Base-by-base conservation (phyloP, 2,113 vertebrate genomes). In the Odontophorus gujanensis region DNA sequence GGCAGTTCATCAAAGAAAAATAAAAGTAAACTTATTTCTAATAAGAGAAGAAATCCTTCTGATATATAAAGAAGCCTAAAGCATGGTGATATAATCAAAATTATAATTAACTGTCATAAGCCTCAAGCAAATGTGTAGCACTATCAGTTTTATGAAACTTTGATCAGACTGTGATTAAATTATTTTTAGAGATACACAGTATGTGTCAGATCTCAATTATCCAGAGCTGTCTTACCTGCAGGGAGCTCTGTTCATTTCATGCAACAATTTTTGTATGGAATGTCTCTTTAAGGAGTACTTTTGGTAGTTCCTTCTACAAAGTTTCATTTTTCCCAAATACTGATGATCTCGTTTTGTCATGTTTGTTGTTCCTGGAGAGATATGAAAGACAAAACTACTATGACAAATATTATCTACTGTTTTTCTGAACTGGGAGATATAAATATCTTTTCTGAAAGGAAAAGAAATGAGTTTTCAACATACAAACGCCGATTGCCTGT, bases 21-120 rank as follows among this genome's bases (percentile, higher is more conserved):
- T 85, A 94, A 94, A 83, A 81, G 26, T 77, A 94, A 93, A 74
- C 78, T 94, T 86, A 76, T 59, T 95, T 86, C 90, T 89, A 87
- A 71, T 93, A 94, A 93, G 50, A 90, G 17, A 17, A 61, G 28
- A 32, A 68, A 89, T 85, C n/a, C 34, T 95, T 94, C 50, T 92
- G 74, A 96, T 58, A 91, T 86, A 79, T 66, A 95, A 95, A 85
- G 36, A 62, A 93, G 51, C 75, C 74, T 89, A 93, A 93, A 95
- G 58, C 82, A 91, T 38, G 71, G 59, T 82, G 62, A n/a, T 81
- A 82, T 91, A 93, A 95, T 95, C 92, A 94, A 96, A 97, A 95
- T 93, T 91, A 86, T 96, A 97, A 97, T 94, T 94, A 96, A 93
- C 90, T 92, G 53, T 63, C 65, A 66, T 72, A 61, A 95, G 91